These are phyloP conservation scores for Buceros bicornis DNA, from an alignment of 2,797 vertebrate genomes.

Conservation along the genomic window DNA sequence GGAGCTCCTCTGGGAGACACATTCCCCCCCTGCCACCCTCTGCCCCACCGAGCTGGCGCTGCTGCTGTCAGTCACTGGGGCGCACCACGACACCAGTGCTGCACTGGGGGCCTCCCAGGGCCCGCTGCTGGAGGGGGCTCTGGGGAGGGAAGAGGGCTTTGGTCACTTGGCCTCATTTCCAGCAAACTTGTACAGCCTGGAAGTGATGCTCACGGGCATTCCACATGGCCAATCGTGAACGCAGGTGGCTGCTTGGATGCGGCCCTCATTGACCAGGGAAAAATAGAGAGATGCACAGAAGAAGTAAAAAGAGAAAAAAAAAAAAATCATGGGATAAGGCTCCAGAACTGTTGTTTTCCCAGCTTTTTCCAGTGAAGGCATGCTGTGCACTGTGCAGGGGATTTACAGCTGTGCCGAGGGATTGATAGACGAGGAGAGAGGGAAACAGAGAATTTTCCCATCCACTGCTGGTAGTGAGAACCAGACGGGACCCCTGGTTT, in stretches of 20 bases:
- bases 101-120: constrained; percentile 32
- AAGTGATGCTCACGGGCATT: background rate
- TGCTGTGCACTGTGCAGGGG: background rate
- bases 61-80: constrained; percentile 75
- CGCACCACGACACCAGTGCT: constrained; percentile 83
- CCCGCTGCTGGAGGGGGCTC: constrained; percentile 63
- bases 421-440: background rate
- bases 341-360: background rate
- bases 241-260: background rate
- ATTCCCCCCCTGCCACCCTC: constrained; percentile 3
- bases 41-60: constrained; percentile 76
- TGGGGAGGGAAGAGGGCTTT: background rate
- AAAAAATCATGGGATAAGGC: background rate
- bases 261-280: background rate
- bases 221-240: background rate
- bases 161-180: constrained; percentile 10
- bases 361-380: background rate
- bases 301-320: background rate
- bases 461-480: background rate
- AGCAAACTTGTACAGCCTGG: background rate
- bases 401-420: background rate
- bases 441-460: background rate
- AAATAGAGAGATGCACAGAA: background rate
- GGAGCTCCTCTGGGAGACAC: constrained; percentile 53
- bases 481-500: background rate